Conservation (phyloP, 2,888 invertebrate species). For the Noctuana brunneofusca region DNA sequence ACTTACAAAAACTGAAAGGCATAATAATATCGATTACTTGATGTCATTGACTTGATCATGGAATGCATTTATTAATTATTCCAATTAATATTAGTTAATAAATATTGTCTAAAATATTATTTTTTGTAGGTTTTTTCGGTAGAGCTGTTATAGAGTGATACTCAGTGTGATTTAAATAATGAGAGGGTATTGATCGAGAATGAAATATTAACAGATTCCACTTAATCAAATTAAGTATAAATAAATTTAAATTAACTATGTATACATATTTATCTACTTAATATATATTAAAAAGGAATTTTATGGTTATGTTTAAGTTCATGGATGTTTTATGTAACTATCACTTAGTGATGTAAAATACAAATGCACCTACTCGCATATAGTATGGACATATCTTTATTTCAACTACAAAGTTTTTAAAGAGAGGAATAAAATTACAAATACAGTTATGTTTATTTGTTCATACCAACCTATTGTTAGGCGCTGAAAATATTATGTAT, state of each 20-base stretch:
- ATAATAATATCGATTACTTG: background rate
- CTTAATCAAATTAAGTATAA: conserved; percentile 72
- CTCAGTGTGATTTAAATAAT: conserved; percentile 43
- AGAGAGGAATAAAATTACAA: conserved; percentile 47
- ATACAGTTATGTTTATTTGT: conserved; percentile 42
- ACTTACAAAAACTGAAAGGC: conserved; percentile 2
- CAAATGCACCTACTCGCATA: conserved; percentile 48
- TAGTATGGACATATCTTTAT: conserved; percentile 70
- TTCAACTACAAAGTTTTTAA: conserved; percentile 44
- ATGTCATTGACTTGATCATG: background rate
- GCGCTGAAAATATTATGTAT: conserved; percentile 38
- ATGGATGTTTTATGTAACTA: conserved; percentile 39
- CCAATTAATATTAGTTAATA: conserved; percentile 15
- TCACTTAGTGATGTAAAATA: conserved; percentile 66
- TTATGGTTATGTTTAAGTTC: conserved; percentile 43
- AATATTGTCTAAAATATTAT: conserved; percentile 14
- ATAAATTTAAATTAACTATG: conserved; percentile 43
- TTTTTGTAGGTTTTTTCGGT: conserved; percentile 27
- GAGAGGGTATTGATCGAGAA: conserved; percentile 40
- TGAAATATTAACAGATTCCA: conserved; percentile 50
- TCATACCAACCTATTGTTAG: conserved; percentile 60
- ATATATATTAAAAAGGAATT: conserved; percentile 13
- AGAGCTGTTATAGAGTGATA: conserved; percentile 39
- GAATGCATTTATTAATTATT: conserved; percentile 21
- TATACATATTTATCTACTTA: conserved; percentile 45